Evolutionary conservation across 2,888 invertebrate genomes (phyloP), one percentile per base, ranked within the genome.

Genomic region (Empis stercorea): DNA sequence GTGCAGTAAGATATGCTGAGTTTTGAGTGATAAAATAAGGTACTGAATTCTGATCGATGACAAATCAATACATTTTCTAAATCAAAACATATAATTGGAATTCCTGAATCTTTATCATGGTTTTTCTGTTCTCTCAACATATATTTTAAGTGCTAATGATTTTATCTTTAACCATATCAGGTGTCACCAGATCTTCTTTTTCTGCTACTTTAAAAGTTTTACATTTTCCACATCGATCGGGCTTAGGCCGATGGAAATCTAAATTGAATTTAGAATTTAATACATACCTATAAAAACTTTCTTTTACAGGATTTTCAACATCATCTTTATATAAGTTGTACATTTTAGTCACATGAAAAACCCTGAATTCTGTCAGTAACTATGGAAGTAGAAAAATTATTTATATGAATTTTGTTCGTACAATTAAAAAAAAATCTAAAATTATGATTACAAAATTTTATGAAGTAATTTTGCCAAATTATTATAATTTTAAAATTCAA

Each of bases 221-320:
- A 43, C 45, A 45, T 30, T 50, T 50, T 17, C 36, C 37, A 44
- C 45, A 50, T 38, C 16, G 45, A 20, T 47, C 50, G n/a, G 45
- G 43, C 40, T 44, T 48, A 15, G 43, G 45, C 10, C 43, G 42
- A 39, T 47, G 44, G 14, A 49, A 49, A 23, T 42, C 44, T 10
- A 45, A 47, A 20, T 47, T 45, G 11, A 49, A 49, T 10, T 46
- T 43, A 3, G 42, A 30, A 11, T 41, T 38, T 30, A 48, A 15
- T 45, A 38, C 37, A 23, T 38, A 39, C 36, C 44, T 39, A 17
- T 20, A 39, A 20, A 39, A 39, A 2, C 23, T 39, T 39, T 39
- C 23, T 14, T 17, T 20, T n/a, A 17, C 23, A 17, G 17, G 17
- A 20, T 17, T 14, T 39, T 23, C 17, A 17, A 20, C 40, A 10